Percentiles rank a stretch among this genome's conserved stretches.
These are phyloP conservation scores for Drosophila gaucha DNA, from an alignment of 2,888 invertebrate genomes.

Conservation along the genomic window DNA sequence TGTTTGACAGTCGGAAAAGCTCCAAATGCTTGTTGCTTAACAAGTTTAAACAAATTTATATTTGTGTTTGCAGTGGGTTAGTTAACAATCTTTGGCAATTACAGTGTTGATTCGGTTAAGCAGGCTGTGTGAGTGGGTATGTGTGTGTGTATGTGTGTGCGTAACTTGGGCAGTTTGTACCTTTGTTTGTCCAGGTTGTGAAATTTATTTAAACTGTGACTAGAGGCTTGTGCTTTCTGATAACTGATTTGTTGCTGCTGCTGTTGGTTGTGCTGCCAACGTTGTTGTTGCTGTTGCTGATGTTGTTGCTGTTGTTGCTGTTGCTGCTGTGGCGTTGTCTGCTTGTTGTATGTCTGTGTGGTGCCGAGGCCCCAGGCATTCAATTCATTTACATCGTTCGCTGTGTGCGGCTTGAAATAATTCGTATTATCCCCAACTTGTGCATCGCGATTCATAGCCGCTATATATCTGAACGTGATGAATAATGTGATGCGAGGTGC, in stretches of 20 bases:
- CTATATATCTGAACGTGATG: conserved; percentile 85
- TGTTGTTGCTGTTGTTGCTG: conserved; percentile 51
- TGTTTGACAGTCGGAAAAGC: conserved; percentile 6
- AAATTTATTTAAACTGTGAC: conserved; percentile 84
- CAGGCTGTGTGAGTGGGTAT: background rate
- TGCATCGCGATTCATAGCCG: conserved; percentile 87
- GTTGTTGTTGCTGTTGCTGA: conserved; percentile 45
- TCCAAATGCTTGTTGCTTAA: conserved; percentile 19
- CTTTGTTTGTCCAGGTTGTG: conserved; percentile 81
- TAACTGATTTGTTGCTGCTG: conserved; percentile 65
- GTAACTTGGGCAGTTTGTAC: conserved; percentile 63
- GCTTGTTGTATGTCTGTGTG: conserved; percentile 66
- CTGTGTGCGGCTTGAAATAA: conserved; percentile 85
- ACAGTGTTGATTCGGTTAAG: conserved; percentile 21
- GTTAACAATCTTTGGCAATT: conserved; percentile 15
- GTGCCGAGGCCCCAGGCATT: conserved; percentile 88
- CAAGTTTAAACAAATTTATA: conserved; percentile 24
- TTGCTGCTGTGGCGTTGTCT: conserved; percentile 41
- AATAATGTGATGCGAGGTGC: conserved; percentile 18
- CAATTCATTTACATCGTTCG: conserved; percentile 87
- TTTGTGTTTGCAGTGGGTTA: conserved; percentile 5
- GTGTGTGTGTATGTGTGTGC: conserved; percentile 21
- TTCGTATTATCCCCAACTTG: conserved; percentile 84
- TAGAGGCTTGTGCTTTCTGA: conserved; percentile 80
- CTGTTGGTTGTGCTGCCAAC: conserved; percentile 67